A percentile compares a stretch with the other conserved stretches of the same genome.
These are phyloP conservation scores for Dromiciops gliroides DNA, from an alignment of 2,113 vertebrate species.

Conservation along the genomic window DNA sequence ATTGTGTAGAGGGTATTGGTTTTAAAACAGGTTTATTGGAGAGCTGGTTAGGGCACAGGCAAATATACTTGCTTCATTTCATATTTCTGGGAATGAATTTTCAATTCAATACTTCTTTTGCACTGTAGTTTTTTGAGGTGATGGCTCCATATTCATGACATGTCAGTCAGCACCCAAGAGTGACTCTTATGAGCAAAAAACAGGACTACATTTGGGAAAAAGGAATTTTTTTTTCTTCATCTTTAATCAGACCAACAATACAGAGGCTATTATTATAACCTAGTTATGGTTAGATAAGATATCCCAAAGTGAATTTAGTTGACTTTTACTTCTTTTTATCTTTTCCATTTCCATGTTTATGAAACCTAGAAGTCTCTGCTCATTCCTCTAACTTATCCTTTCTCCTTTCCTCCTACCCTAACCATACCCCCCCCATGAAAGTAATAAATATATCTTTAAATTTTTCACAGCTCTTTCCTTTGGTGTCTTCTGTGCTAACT, in stretches of 20 bases:
- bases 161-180: conserved; percentile 48
- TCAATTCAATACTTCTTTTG: conserved; percentile 36
- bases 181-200: conserved; percentile 45
- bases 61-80: conserved; percentile 43
- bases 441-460: not conserved
- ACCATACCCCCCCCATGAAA: not conserved
- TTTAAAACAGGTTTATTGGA: conserved; percentile 62
- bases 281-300: conserved; percentile 3
- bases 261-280: conserved; percentile 31
- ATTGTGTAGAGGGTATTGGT: conserved; percentile 48
- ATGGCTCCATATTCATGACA: conserved; percentile 48
- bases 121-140: conserved; percentile 34
- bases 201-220: conserved; percentile 23
- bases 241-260: not conserved
- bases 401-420: not conserved
- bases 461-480: not conserved
- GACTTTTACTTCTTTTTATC: not conserved
- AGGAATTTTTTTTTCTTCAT: conserved; percentile 14
- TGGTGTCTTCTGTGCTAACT: not conserved
- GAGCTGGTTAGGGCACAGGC: conserved; percentile 56
- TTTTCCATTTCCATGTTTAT: not conserved
- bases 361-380: not conserved
- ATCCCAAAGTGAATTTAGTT: not conserved
- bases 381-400: not conserved
- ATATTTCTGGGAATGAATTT: conserved; percentile 54